phyloP scores from a whole-genome alignment of 2,888 invertebrate genomes.

The Galeopsomyia nigrocyanea region DNA sequence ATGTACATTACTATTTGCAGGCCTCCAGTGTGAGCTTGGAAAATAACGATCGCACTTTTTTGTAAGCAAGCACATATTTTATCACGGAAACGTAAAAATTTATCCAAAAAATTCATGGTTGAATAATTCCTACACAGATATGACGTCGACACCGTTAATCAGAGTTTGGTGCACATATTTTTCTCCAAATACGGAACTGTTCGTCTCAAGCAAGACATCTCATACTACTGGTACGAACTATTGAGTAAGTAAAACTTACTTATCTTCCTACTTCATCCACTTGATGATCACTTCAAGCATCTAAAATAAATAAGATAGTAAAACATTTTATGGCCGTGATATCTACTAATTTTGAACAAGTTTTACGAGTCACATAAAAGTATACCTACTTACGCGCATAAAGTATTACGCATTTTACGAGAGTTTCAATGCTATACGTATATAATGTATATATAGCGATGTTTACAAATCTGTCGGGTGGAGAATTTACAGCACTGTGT shows the following conservation, averaged over 20 bases:
- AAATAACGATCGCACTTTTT: slow-evolving; percentile 8
- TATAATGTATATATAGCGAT: too few relatives aligned
- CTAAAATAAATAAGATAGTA: too few relatives aligned
- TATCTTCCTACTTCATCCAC: too few relatives aligned
- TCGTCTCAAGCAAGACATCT: slow-evolving; percentile 60
- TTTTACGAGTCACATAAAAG: too few relatives aligned
- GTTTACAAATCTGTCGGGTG: too few relatives aligned
- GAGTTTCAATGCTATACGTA: too few relatives aligned
- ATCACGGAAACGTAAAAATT: not conserved
- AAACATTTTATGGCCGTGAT: too few relatives aligned
- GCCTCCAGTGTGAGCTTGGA: slow-evolving; percentile 38
- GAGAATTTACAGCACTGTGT: too few relatives aligned
- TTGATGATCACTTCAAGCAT: too few relatives aligned
- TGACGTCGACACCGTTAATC: slow-evolving; percentile 51
- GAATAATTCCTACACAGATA: slow-evolving; percentile 50
- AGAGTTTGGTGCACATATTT: slow-evolving; percentile 61
- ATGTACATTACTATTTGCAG: slow-evolving; percentile 52
- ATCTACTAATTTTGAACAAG: too few relatives aligned
- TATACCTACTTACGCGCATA: too few relatives aligned
- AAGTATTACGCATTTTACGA: too few relatives aligned
- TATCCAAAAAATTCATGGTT: not conserved
- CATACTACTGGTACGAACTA: slow-evolving; percentile 65
- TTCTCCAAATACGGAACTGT: slow-evolving; percentile 58
- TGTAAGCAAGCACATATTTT: not conserved
- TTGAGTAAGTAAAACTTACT: slow-evolving; percentile 61